These are phyloP conservation scores for Torymus auratus DNA, from an alignment of 2,888 invertebrate genomes.

Conservation along the genomic window DNA sequence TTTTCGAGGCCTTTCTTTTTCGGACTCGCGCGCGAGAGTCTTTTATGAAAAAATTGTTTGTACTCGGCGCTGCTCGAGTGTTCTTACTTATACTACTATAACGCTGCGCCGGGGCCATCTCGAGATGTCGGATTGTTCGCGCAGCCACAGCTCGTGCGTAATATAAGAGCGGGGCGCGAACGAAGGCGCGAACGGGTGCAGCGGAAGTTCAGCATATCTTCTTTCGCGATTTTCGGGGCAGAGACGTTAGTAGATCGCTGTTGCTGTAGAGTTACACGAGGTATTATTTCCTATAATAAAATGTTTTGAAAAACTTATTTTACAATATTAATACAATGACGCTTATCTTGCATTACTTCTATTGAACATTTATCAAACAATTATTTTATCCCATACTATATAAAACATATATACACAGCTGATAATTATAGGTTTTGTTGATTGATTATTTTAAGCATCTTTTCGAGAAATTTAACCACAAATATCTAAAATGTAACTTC, in stretches of 20 bases:
- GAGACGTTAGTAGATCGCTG: not conserved
- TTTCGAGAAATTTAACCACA: no score
- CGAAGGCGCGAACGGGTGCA: not conserved
- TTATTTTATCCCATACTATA: no score
- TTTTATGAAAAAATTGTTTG: conserved; percentile 46
- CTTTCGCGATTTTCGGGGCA: not conserved
- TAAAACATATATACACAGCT: no score
- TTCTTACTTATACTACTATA: conserved; percentile 20
- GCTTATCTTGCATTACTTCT: no score
- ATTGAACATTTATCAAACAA: no score
- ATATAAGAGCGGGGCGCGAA: not conserved
- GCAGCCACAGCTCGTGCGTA: not conserved
- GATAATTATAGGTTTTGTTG: no score
- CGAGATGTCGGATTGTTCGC: conserved; percentile 17
- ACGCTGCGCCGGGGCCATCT: not conserved
- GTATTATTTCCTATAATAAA: no score
- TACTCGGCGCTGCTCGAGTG: conserved; percentile 39
- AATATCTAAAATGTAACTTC: no score
- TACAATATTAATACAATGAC: no score
- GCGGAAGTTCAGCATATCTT: not conserved
- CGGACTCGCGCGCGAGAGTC: conserved; percentile 2
- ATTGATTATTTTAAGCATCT: no score
- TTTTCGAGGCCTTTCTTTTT: conserved; percentile 18
- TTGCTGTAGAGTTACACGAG: no score
- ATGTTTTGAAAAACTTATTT: no score